Evolutionary conservation across 2,888 invertebrate species (phyloP).

Genomic region (Gymnoscelis rufifasciata): DNA sequence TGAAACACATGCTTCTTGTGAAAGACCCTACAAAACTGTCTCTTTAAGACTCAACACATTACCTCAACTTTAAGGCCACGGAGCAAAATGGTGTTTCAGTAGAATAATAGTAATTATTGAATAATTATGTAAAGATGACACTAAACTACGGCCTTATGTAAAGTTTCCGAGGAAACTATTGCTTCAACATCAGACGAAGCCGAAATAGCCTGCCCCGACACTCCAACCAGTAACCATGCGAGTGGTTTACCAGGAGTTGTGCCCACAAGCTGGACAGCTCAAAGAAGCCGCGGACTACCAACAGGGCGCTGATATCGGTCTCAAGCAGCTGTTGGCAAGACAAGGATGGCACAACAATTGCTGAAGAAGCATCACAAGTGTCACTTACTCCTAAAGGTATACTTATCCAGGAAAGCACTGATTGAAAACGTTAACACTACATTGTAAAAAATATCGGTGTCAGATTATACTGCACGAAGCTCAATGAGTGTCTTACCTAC

Average conservation of each 20-base stretch:
- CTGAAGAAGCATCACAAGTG: conserved; percentile 34
- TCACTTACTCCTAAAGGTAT: conserved; percentile 50
- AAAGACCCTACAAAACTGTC: conserved; percentile 39
- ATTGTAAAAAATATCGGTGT: conserved; percentile 70
- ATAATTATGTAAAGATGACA: conserved; percentile 56
- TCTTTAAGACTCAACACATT: conserved; percentile 70
- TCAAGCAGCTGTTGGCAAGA: background rate
- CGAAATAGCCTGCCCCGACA: conserved; percentile 23
- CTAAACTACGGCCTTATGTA: conserved; percentile 65
- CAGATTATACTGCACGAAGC: conserved; percentile 70
- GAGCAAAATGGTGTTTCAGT: conserved; percentile 78
- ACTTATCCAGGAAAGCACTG: conserved; percentile 55
- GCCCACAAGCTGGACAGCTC: background rate
- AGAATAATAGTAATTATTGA: conserved; percentile 69
- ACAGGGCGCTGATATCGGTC: background rate
- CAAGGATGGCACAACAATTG: conserved; percentile 19
- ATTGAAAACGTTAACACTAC: conserved; percentile 54
- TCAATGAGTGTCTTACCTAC: conserved; percentile 72
- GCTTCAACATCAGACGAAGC: conserved; percentile 26
- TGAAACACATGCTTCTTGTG: conserved; percentile 23
- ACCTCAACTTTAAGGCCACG: conserved; percentile 77
- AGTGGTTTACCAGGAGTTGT: conserved; percentile 1
- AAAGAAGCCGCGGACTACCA: background rate
- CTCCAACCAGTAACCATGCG: background rate
- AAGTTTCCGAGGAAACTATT: conserved; percentile 41